Evolutionary conservation across 1,140 invertebrate genomes (phyloP), one percentile per base, ranked within the genome.

Genomic region (Micrasema longulum): DNA sequence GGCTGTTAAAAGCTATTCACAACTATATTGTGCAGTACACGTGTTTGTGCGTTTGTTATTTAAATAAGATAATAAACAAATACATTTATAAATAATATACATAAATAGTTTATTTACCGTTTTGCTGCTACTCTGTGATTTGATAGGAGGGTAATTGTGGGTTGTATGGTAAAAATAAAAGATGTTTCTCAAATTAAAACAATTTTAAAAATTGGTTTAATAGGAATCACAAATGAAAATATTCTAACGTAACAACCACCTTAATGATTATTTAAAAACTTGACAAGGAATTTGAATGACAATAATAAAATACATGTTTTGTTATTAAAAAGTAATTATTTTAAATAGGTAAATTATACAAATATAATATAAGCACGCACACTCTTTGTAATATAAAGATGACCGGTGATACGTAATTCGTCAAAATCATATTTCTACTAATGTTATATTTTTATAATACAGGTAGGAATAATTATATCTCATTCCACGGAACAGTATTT

Each of bases 171-270:
- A 5, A 22, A 69, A 43, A 18, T 41, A 41, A 70, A 62, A 70
- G 26, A 31, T 35, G 18, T 47, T n/a, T 63, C 7, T 20, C 6
- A 63, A 70, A 48, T 70, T 52, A 26, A 70, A 63, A 52, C 20
- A 63, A 47, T 50, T 70, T 60, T 38, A 45, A 70, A 70, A 70
- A 70, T 53, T 43, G 55, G 22, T 70, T 70, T 70, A 64, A 70
- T 70, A 22, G 41, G 50, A 64, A 63, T 31, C 68, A 70, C 55
- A 45, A 41, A 68, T 68, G 35, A 68, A 68, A 48, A 68, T 68
- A 38, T 68, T 16, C 20, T 60, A 41, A 18, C 14, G 4, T 60
- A 55, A 60, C 55, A 60, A 60, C 41, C 16, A 60, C 38, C 41
- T 20, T 12, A 55, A 55, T 55, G 26, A 55, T 20, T 55, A 55